Base-by-base conservation (phyloP, 2,888 invertebrate genomes). In the Pyralis farinalis region DNA sequence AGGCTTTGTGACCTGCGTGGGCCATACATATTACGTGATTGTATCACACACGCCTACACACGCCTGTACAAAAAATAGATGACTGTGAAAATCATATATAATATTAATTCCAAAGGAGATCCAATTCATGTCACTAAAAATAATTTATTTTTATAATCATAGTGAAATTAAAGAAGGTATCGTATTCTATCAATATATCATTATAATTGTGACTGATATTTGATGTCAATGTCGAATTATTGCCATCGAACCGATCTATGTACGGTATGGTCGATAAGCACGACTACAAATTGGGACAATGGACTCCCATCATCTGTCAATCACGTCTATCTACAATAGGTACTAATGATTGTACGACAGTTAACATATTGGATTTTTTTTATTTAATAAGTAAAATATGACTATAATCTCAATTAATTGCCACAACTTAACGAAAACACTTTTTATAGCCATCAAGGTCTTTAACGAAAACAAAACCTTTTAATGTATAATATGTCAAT, bases 321-420 rank as follows among this genome's bases (percentile, higher is more conserved):
- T 67, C 67, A 67, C 37, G 44, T 46, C 40, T 43, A 39, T 43
- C 34, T 20, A 63, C 60, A 71, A 71, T 70, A 53, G 66, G 55
- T 59, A 65, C 67, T 71, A 71, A 71, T 70, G 67, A 66, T 67
- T 65, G 60, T 58, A 55, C 52, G 16, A 32, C 35, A 39, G 47
- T 51, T 50, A 43, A 21, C 21, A 21, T 21, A 21, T 21, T 21
- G 21, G 7, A 21, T 21, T 21, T 21, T 5, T 21, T 21, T 21
- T 21, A 21, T 5, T 5, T 21, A 21, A 21, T 21, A 21, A 21
- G n/a, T 25, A 7, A 25, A 25, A 25, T 25, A 25, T 7, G 25
- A 4, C 1, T 25, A 25, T 25, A 25, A 25, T 25, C 3, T 25
- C 7, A n/a, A 25, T 25, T 25, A 5, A 25, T 25, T 7, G 25